Conservation (phyloP, 1,140 invertebrate genomes). For the Oryctes rhinoceros region DNA sequence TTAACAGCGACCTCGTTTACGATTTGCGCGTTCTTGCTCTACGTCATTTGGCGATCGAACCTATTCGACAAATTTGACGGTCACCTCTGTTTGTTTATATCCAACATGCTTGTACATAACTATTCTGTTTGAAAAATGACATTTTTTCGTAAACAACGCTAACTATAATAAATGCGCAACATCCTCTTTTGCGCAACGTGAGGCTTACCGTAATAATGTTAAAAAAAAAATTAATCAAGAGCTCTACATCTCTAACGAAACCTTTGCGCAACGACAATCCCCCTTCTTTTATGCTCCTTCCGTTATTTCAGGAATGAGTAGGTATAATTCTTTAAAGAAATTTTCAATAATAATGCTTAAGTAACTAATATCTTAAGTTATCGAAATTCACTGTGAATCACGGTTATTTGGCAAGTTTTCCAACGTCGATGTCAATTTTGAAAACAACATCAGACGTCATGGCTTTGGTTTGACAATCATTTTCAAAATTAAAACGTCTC, state of each 20-base stretch:
- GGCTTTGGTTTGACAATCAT: neutral
- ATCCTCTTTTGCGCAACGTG: neutral
- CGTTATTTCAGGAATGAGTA: too few species aligned
- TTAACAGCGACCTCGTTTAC: constrained; percentile 29
- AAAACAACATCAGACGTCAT: neutral
- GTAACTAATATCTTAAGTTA: too few species aligned
- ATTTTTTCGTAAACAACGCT: neutral
- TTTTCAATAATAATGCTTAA: too few species aligned
- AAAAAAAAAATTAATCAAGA: too few species aligned
- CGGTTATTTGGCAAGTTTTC: too few species aligned
- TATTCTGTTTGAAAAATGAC: neutral
- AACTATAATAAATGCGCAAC: neutral
- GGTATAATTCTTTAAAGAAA: too few species aligned
- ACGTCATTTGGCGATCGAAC: constrained; percentile 26
- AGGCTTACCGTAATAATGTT: too few species aligned
- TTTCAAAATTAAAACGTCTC: neutral
- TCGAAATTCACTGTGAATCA: too few species aligned
- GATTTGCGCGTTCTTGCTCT: constrained; percentile 30
- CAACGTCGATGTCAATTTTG: too few species aligned
- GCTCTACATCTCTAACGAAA: too few species aligned
- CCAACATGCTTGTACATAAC: neutral
- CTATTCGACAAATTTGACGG: constrained; percentile 29
- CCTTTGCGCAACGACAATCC: too few species aligned
- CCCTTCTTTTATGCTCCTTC: too few species aligned
- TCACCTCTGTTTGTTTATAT: constrained; percentile 29